A percentile compares a stretch with the other conserved stretches of the same genome.
Conservation (phyloP, 1,140 invertebrate genomes). For the Drosophila rhopaloa region DNA sequence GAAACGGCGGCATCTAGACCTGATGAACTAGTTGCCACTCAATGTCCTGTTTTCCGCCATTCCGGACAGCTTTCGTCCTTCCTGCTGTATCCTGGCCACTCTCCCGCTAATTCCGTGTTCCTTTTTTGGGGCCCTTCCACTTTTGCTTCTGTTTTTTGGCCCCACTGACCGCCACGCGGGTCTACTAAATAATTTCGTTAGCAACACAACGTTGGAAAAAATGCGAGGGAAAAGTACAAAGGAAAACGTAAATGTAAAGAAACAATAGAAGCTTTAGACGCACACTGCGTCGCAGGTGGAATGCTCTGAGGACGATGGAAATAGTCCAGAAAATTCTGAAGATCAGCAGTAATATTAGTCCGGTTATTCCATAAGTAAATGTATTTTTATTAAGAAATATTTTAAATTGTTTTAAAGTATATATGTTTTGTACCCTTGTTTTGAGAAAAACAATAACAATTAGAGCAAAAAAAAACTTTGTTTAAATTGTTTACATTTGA, state of each 20-base stretch:
- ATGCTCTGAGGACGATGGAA: conserved; percentile 9
- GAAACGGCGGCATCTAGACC: conserved; percentile 10
- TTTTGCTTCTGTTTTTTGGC: conserved; percentile 1
- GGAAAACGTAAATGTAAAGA: conserved; percentile 34
- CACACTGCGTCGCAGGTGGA: not conserved
- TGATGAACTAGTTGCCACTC: conserved; percentile 48
- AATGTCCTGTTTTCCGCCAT: conserved; percentile 21
- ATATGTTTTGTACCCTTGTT: no score
- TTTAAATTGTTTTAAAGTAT: no score
- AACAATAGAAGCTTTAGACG: conserved; percentile 5
- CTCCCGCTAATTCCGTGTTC: not conserved
- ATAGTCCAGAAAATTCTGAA: no score
- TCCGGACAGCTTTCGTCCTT: conserved; percentile 19
- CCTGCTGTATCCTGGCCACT: no score
- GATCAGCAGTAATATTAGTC: not conserved
- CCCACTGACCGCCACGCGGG: conserved; percentile 42
- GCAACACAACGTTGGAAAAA: conserved; percentile 27
- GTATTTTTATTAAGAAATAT: no score
- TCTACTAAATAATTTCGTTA: conserved; percentile 59
- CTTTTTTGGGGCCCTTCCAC: not conserved
- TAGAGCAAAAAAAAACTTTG: no score
- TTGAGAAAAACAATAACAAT: no score
- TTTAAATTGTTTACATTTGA: no score
- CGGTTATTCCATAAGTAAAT: no score
- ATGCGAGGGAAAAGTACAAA: conserved; percentile 20